Evolutionary conservation across 1,140 invertebrate species (phyloP), one percentile per base, ranked within the genome.

Genomic region (Propsilocerus akamusi): DNA sequence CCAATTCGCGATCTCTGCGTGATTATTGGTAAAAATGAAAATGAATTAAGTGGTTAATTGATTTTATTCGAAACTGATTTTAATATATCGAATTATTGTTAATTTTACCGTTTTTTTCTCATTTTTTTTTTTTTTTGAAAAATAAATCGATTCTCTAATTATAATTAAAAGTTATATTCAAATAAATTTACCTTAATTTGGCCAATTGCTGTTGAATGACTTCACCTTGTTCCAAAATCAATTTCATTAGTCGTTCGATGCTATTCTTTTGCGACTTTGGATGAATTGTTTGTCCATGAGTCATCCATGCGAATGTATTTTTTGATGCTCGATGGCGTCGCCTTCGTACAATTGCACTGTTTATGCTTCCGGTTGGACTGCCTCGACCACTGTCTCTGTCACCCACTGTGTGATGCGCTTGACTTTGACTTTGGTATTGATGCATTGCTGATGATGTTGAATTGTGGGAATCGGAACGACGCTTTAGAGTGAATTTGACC

Each of bases 201-300:
- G 73, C 72, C 51, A 83, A 67, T 61, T 87, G 81, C 51, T 76
- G 74, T 55, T 83, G 76, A 53, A 88, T 83, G n/a, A 80, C 82
- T 59, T 82, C 77, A 56, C 82, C 83, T 68, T 87, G 83, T n/a
- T 78, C 77, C 51, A 86, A 68, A 52, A 88, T 83, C 52, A 85
- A 71, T 54, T 82, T 80, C 51, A 84, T 74, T 12, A 88, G 69
- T 52, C 77, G 71, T 51, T 86, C 80, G 48, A 79, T 78, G 48
- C 62, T 49, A 10, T 25, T 49, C 46, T 50, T 32, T 25, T 48
- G 26, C 25, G 49, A 57, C 51, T 60, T 61, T 50, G 61, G 55
- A 53, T 61, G 58, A 26, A 57, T 50, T 28, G 56, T 52, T 47
- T 54, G 51, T 12, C 25, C 55, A 26, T 57, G 54, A 26, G 54